Conservation (phyloP, 1,140 invertebrate genomes). For the Bombus balteatus region DNA sequence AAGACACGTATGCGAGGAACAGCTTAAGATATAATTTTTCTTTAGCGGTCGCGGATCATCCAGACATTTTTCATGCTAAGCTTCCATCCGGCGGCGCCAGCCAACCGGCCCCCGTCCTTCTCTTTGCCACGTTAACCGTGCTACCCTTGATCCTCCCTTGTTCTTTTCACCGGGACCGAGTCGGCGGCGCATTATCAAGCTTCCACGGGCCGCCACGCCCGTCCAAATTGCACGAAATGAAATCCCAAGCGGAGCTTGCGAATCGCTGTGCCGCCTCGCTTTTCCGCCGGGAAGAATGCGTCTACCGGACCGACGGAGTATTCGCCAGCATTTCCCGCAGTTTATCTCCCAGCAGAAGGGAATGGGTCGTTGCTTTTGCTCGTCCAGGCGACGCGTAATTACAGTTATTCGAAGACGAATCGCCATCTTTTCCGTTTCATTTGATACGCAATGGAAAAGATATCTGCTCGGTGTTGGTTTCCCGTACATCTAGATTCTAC, state of each 20-base stretch:
- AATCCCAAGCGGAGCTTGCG: constrained; percentile 64
- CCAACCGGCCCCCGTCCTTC: constrained; percentile 34
- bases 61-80: constrained; percentile 76
- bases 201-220: constrained; percentile 51
- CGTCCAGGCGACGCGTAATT: constrained; percentile 19
- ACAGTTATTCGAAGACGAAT: constrained; percentile 24
- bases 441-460: background rate
- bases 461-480: background rate
- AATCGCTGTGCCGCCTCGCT: constrained; percentile 22
- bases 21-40: constrained; percentile 73
- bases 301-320: constrained; percentile 39
- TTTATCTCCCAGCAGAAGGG: constrained; percentile 8
- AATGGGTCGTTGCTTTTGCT: background rate
- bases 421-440: constrained; percentile 12
- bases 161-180: constrained; percentile 47
- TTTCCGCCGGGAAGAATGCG: constrained; percentile 60
- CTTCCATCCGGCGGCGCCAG: constrained; percentile 59
- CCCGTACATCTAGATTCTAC: background rate
- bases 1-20: constrained; percentile 24
- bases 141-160: constrained; percentile 36
- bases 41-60: constrained; percentile 69
- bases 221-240: constrained; percentile 67
- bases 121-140: constrained; percentile 40
- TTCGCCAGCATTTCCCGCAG: constrained; percentile 33
- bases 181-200: constrained; percentile 65